Percentiles rank a stretch among this genome's conserved stretches.
phyloP scores from a whole-genome alignment of 1,140 invertebrate genomes.

The Lordiphosa clarofinis region DNA sequence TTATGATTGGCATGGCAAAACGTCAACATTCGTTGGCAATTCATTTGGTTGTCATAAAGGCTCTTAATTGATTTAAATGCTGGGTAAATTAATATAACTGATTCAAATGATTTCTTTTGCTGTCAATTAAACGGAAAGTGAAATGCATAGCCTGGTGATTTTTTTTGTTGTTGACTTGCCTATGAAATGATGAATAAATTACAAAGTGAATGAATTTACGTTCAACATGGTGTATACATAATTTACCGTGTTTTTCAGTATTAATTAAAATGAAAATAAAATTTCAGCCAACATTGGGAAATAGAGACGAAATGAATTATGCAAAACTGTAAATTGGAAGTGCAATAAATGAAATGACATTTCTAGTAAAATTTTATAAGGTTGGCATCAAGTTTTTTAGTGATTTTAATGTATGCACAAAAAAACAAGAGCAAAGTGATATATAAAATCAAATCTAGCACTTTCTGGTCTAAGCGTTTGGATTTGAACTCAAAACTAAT shows the following conservation, averaged over 20 bases:
- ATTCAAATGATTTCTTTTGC: slow-evolving; percentile 50
- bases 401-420: too few relatives aligned
- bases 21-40: too few relatives aligned
- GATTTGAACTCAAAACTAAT: too few relatives aligned
- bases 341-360: slow-evolving; percentile 28
- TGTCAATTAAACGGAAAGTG: slow-evolving; percentile 67
- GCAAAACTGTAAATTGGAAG: slow-evolving; percentile 33
- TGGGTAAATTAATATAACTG: slow-evolving; percentile 13
- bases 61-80: slow-evolving; percentile 17
- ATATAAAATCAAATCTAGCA: too few relatives aligned
- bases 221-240: slow-evolving; percentile 49
- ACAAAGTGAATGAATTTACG: slow-evolving; percentile 23
- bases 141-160: slow-evolving; percentile 41
- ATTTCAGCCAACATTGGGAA: slow-evolving; percentile 18
- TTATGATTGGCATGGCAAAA: slow-evolving; percentile 32
- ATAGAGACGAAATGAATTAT: slow-evolving; percentile 64
- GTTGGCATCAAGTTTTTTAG: too few relatives aligned
- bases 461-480: too few relatives aligned
- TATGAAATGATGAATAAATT: slow-evolving; percentile 24
- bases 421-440: too few relatives aligned
- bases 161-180: slow-evolving; percentile 17
- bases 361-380: too few relatives aligned
- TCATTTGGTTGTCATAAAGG: slow-evolving; percentile 7
- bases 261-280: slow-evolving; percentile 22
- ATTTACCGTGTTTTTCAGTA: slow-evolving; percentile 30